Percentiles rank a stretch among this genome's conserved stretches.
Evolutionary conservation across 2,797 vertebrate genomes (phyloP).

Genomic region (Eospalax fontanierii): DNA sequence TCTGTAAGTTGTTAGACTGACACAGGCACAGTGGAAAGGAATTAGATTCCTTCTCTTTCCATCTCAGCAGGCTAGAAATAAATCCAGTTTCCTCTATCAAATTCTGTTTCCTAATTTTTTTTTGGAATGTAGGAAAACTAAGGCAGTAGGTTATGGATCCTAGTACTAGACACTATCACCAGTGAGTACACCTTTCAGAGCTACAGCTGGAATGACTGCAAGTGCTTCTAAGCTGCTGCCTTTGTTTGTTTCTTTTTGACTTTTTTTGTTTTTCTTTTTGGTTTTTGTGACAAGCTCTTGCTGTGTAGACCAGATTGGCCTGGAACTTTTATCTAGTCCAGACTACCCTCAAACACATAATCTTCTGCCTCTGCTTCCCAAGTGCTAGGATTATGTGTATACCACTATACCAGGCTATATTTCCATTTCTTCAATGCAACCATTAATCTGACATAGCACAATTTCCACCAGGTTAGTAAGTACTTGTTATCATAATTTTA

Average conservation of each 20-base stretch:
- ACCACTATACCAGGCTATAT: neutral
- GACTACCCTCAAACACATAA: neutral
- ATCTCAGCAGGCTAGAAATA: neutral
- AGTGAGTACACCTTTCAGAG: neutral
- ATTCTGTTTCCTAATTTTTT: neutral
- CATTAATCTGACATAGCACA: neutral
- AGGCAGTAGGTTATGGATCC: neutral
- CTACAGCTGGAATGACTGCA: neutral
- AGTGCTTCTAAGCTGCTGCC: neutral
- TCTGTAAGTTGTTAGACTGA: neutral
- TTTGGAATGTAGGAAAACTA: neutral
- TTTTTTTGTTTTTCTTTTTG: neutral
- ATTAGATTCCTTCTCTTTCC: neutral
- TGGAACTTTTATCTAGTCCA: neutral
- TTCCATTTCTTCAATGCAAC: conserved; percentile 21
- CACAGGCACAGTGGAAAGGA: neutral
- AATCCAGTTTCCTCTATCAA: neutral
- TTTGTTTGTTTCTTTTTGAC: neutral
- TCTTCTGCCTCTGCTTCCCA: neutral
- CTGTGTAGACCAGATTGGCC: neutral
- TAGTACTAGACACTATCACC: neutral
- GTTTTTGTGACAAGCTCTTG: neutral
- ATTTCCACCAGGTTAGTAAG: conserved; percentile 3
- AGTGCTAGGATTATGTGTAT: neutral
- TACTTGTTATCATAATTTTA: conserved; percentile 1